Evolutionary conservation across 2,113 vertebrate genomes (phyloP), one percentile per base, ranked within the genome.

Genomic region (Sinocyclocheilus rhinocerous): DNA sequence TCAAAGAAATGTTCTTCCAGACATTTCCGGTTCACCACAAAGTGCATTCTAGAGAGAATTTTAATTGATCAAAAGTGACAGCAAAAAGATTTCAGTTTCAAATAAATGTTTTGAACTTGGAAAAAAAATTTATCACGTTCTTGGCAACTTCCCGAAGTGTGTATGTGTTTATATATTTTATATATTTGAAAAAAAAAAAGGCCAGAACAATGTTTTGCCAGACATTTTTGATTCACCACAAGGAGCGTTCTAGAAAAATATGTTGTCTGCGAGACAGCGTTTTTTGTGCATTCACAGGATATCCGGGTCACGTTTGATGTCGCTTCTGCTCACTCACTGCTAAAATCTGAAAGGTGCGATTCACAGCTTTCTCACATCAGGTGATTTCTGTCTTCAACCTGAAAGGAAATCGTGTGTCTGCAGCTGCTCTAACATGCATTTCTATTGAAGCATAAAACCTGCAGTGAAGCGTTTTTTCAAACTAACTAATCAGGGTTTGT

Each of bases 261-360:
- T 36, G 29, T 39, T 9, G 36, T 11, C 45, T 20, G 65, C 67
- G 29, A 7, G 42, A 50, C 5, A 0, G 8, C 2, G 11, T 13
- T 57, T 39, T 59, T 57, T 55, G 16, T 24, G n/a, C 84, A 39
- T 24, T 16, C 11, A 24, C 52, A 88, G 84, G 79, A 88, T 85
- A 83, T 59, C 12, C 36, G 57, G 77, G 12, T 81, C 5, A 4
- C 50, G 57, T 84, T 50, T 75, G 55, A 76, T 72, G 65, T 81
- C 50, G n/a, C n/a, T 42, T 48, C n/a, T 45, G 57, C 42, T 84
- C n/a, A 22, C 22, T 81, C 13, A 24, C 69, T 85, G 63, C 48
- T 26, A 22, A 61, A 80, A 73, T 80, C 48, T 59, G 18, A 33
- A 18, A 76, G 18, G 22, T 75, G 57, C 1, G 26, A 87, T 39